phyloP scores from a whole-genome alignment of 2,113 vertebrate species.

The Gadus chalcogrammus region DNA sequence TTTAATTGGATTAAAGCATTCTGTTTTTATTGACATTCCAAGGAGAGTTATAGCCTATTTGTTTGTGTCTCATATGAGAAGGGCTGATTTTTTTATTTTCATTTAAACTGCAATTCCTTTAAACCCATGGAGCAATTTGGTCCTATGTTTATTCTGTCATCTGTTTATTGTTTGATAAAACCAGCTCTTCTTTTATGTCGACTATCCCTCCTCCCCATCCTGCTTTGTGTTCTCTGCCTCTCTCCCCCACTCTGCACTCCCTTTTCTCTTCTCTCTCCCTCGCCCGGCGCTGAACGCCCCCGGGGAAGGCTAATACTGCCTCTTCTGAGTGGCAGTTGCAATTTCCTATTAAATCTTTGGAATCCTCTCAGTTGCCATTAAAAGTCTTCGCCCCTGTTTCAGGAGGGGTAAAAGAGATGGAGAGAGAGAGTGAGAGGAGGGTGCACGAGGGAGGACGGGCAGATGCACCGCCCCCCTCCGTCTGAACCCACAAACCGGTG shows the following conservation, averaged over 20 bases:
- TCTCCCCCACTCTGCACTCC: neutral
- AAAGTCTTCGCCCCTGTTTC: slow-evolving; percentile 33
- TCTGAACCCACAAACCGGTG: no score
- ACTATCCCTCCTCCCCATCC: no score
- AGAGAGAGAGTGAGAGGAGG: slow-evolving; percentile 2
- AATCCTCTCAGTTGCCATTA: slow-evolving; percentile 54
- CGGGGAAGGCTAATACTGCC: neutral
- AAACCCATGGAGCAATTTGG: no score
- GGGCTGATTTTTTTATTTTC: no score
- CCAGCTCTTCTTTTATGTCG: neutral
- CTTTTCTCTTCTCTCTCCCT: neutral
- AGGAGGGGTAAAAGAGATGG: slow-evolving; percentile 19
- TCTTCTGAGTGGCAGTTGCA: slow-evolving; percentile 49
- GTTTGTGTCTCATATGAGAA: no score
- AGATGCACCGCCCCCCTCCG: neutral
- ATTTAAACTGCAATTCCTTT: no score
- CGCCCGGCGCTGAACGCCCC: neutral
- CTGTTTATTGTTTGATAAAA: neutral
- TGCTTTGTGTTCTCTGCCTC: slow-evolving; percentile 1
- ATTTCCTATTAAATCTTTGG: slow-evolving; percentile 64
- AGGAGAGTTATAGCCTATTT: no score
- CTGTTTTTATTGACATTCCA: no score
- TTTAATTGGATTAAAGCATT: no score
- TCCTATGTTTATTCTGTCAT: neutral
- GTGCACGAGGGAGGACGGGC: neutral